phyloP scores from a whole-genome alignment of 2,888 invertebrate species.

The Lordiphosa andalusiaca region DNA sequence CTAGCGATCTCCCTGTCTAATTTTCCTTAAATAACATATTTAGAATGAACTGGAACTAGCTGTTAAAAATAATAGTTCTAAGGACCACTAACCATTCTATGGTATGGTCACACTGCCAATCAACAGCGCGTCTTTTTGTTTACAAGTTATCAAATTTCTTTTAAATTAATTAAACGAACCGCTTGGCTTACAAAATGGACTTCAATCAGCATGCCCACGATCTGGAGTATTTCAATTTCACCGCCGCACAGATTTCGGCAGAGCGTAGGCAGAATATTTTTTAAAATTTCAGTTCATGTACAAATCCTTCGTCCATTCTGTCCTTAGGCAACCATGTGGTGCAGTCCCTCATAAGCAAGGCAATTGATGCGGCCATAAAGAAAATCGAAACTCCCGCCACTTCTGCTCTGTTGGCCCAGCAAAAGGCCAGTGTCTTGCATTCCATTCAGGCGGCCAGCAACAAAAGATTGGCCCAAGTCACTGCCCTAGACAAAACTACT shows the following conservation, averaged over 20 bases:
- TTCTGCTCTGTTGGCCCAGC: conserved; percentile 28
- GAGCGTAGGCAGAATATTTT: conserved; percentile 41
- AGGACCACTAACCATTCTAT: neutral
- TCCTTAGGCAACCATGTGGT: conserved; percentile 58
- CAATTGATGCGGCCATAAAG: conserved; percentile 43
- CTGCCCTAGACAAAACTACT: conserved; percentile 57
- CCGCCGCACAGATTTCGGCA: conserved; percentile 42
- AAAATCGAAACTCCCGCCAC: conserved; percentile 56
- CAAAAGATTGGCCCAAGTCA: conserved; percentile 41
- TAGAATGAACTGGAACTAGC: neutral
- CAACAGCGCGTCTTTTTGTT: conserved; percentile 16
- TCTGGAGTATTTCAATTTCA: conserved; percentile 51
- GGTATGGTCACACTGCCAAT: neutral
- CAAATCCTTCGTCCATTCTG: neutral
- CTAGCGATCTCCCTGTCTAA: no score
- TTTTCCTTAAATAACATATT: no score
- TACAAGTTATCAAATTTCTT: neutral
- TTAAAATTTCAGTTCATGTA: neutral
- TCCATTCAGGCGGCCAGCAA: conserved; percentile 54
- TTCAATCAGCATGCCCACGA: conserved; percentile 38
- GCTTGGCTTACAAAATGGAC: conserved; percentile 35
- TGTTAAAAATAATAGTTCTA: no score
- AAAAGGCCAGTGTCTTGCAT: conserved; percentile 48
- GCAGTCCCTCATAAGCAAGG: conserved; percentile 36
- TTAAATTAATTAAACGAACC: neutral